These are phyloP conservation scores for Oeneis ivallda DNA, from an alignment of 2,888 invertebrate genomes.

Conservation along the genomic window DNA sequence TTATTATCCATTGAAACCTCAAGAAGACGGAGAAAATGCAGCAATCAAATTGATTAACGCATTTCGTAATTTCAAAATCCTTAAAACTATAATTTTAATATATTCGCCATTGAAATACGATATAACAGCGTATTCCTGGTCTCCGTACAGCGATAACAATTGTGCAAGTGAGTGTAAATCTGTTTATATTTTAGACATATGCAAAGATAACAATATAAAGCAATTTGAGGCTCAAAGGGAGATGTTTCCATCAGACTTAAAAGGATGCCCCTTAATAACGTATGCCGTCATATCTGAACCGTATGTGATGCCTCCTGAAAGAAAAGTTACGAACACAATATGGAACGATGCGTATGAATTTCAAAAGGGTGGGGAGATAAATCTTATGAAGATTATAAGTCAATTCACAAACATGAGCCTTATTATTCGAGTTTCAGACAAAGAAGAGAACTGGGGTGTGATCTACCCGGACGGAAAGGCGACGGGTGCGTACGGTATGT, in stretches of 20 bases:
- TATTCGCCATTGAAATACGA: conserved; percentile 55
- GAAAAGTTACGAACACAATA: conserved; percentile 50
- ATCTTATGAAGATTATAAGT: conserved; percentile 71
- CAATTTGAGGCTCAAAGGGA: conserved; percentile 58
- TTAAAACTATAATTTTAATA: conserved; percentile 69
- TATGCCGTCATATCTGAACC: conserved; percentile 73
- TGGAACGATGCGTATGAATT: conserved; percentile 67
- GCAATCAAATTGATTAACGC: conserved; percentile 69
- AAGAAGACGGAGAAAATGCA: conserved; percentile 54
- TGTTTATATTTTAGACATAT: conserved; percentile 68
- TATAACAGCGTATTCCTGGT: conserved; percentile 72
- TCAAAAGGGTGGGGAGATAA: conserved; percentile 69
- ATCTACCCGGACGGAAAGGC: conserved; percentile 63
- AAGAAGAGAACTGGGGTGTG: conserved; percentile 69
- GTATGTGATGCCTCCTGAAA: conserved; percentile 70
- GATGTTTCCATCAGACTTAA: conserved; percentile 69
- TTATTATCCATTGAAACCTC: conserved; percentile 62
- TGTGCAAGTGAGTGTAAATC: conserved; percentile 68
- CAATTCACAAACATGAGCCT: conserved; percentile 74
- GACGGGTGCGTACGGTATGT: conserved; percentile 61
- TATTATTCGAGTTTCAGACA: conserved; percentile 62
- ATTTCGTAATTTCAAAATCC: conserved; percentile 63
- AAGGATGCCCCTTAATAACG: conserved; percentile 68
- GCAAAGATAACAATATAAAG: conserved; percentile 56
- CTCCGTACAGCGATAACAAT: conserved; percentile 67